Evolutionary conservation across 1,140 invertebrate species (phyloP).

Genomic region (Lethrus apterus): DNA sequence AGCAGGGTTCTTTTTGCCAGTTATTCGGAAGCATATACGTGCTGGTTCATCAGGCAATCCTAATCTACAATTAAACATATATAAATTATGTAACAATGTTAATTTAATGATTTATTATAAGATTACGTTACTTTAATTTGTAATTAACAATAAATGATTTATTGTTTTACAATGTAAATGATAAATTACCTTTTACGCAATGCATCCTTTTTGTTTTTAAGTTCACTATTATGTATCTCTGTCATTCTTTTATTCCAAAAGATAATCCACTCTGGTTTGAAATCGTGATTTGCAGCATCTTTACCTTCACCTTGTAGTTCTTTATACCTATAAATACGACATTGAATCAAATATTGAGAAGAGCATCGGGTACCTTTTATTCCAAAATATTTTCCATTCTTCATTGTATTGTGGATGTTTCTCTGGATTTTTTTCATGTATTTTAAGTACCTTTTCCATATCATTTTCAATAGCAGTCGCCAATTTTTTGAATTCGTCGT

Average conservation of each 20-base stretch:
- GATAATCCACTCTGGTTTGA: constrained; percentile 78
- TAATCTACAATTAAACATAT: constrained; percentile 19
- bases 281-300: constrained; percentile 70
- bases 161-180: too few species aligned
- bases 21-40: constrained; percentile 37
- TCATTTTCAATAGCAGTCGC: constrained; percentile 43
- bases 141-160: too few species aligned
- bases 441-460: constrained; percentile 53
- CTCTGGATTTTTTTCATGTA: constrained; percentile 75
- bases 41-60: constrained; percentile 35
- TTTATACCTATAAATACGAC: constrained; percentile 67
- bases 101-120: too few species aligned
- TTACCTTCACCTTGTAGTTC: constrained; percentile 68
- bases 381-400: constrained; percentile 74
- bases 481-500: constrained; percentile 39
- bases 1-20: constrained; percentile 20
- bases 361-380: constrained; percentile 24
- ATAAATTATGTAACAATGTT: neutral
- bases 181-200: constrained; percentile 41
- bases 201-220: constrained; percentile 50
- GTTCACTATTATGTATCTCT: constrained; percentile 62
- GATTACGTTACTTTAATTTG: too few species aligned
- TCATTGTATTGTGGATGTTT: constrained; percentile 78
- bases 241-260: constrained; percentile 75
- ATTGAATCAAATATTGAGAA: neutral